Conservation (phyloP, 2,888 invertebrate species). For the Rotaria macrura region DNA sequence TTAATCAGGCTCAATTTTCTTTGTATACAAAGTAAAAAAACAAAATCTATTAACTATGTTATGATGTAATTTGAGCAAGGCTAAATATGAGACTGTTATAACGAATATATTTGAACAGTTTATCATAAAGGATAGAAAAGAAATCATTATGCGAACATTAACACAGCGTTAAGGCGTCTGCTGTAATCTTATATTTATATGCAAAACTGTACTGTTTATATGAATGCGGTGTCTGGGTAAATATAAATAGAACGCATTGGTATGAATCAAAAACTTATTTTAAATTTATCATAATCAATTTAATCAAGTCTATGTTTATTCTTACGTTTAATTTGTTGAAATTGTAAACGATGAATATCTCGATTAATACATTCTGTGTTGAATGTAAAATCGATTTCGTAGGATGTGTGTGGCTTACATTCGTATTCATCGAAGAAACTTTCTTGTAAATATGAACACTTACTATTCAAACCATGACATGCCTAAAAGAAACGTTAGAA, state of each 20-base stretch:
- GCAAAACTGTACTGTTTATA: neutral
- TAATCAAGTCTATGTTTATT: neutral
- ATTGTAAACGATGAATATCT: constrained; percentile 19
- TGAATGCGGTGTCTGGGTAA: neutral
- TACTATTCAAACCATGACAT: constrained; percentile 18
- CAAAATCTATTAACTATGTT: neutral
- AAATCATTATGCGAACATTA: neutral
- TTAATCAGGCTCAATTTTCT: too few relatives aligned
- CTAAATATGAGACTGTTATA: neutral
- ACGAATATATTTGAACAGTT: neutral
- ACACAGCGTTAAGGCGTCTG: neutral
- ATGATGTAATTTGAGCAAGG: neutral
- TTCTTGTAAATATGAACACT: constrained; percentile 13
- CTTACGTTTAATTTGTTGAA: constrained; percentile 13
- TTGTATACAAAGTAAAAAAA: neutral
- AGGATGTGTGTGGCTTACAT: constrained; percentile 51
- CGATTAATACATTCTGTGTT: constrained; percentile 61
- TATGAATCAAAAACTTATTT: neutral
- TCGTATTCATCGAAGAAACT: constrained; percentile 65
- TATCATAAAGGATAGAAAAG: neutral
- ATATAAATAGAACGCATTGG: neutral
- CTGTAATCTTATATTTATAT: neutral
- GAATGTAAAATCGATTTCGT: constrained; percentile 76
- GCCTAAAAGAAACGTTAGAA: neutral
- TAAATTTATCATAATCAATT: too few relatives aligned